Percentiles rank a stretch among this genome's conserved stretches.
phyloP scores from a whole-genome alignment of 2,113 vertebrate species.

The Pomatorhinus ruficollis region DNA sequence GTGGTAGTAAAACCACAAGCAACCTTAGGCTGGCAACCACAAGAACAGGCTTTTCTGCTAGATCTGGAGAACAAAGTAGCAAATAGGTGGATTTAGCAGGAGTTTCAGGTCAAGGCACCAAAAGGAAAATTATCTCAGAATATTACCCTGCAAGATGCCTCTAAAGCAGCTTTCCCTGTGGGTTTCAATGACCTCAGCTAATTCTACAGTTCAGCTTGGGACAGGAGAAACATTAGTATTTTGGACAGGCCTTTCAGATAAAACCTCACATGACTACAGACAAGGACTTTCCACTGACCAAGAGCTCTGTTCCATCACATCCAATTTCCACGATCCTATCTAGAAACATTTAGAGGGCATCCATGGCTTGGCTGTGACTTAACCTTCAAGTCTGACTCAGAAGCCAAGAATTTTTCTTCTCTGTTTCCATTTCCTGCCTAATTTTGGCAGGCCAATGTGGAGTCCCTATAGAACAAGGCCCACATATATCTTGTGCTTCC shows the following conservation, averaged over 20 bases:
- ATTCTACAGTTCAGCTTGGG: not conserved
- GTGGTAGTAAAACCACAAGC: not conserved
- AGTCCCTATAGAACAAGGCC: not conserved
- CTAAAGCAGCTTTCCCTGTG: not conserved
- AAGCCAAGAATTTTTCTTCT: conserved; percentile 15
- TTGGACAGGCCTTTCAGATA: not conserved
- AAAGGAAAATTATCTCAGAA: conserved; percentile 46
- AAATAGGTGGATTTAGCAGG: not conserved
- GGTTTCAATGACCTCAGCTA: not conserved
- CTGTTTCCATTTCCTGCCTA: not conserved
- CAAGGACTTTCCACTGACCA: not conserved
- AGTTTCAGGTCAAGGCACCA: conserved; percentile 52
- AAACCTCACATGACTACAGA: not conserved
- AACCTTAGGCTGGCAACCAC: not conserved
- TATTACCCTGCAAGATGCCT: conserved; percentile 5
- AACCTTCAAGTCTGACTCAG: not conserved
- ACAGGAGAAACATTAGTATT: not conserved
- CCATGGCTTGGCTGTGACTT: not conserved
- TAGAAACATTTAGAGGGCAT: conserved; percentile 22
- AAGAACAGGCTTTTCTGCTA: not conserved
- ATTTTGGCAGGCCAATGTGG: not conserved
- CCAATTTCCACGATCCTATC: not conserved
- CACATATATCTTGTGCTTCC: not conserved
- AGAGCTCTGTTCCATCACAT: not conserved
- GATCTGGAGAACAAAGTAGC: not conserved